These are phyloP conservation scores for Hetaerina titia DNA, from an alignment of 2,888 invertebrate genomes.

Conservation along the genomic window DNA sequence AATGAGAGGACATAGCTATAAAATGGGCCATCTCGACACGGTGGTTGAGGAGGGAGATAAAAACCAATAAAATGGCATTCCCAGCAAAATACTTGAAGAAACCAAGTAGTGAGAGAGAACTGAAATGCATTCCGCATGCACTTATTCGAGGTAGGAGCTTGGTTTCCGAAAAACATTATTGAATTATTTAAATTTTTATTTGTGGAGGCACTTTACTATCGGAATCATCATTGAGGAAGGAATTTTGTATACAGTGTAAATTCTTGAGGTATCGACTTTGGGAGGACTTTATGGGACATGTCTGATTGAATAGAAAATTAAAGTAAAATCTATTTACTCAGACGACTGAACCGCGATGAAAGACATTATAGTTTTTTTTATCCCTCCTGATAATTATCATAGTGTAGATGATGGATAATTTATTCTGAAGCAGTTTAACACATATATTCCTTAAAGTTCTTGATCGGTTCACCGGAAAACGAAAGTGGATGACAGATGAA, in stretches of 20 bases:
- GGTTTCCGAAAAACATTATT: neutral
- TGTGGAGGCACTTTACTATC: neutral
- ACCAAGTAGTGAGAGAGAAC: neutral
- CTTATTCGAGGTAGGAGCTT: neutral
- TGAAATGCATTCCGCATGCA: neutral
- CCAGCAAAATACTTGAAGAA: neutral
- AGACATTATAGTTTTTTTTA: no score
- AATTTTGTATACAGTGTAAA: neutral
- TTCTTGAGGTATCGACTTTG: neutral
- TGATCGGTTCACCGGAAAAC: no score
- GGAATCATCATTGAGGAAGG: neutral
- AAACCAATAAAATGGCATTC: neutral
- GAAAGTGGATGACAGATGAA: no score
- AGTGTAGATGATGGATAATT: no score
- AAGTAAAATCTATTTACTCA: neutral
- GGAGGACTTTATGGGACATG: neutral
- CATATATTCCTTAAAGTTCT: no score
- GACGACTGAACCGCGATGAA: no score
- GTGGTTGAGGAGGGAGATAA: neutral
- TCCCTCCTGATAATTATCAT: neutral
- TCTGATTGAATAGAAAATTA: neutral
- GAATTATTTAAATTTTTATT: neutral
- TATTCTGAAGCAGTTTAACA: no score
- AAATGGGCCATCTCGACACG: neutral
- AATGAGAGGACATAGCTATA: neutral